Evolutionary conservation across 2,888 invertebrate genomes (phyloP).

Genomic region (Dryobota labecula): DNA sequence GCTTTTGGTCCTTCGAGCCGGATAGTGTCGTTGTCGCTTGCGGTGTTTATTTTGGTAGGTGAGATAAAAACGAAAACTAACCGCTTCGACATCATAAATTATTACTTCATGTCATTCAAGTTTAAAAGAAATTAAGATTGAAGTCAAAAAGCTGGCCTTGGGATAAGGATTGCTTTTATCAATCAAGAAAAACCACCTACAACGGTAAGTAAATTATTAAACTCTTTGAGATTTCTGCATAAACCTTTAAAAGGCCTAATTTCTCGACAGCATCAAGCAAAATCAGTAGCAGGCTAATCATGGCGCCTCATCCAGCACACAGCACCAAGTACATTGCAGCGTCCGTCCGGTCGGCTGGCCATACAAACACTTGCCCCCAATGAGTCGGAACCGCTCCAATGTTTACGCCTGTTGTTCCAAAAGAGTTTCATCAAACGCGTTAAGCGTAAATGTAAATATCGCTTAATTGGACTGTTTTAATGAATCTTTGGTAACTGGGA

Average conservation of each 20-base stretch:
- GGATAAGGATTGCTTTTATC: too few species aligned
- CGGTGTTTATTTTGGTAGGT: slow-evolving; percentile 7
- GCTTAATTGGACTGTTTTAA: slow-evolving; percentile 68
- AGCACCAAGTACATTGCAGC: slow-evolving; percentile 26
- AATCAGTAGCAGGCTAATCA: slow-evolving; percentile 22
- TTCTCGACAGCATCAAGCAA: not conserved
- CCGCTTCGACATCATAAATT: not conserved
- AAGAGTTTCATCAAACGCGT: slow-evolving; percentile 65
- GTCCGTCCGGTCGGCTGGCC: slow-evolving; percentile 49
- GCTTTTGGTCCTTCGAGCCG: slow-evolving; percentile 34
- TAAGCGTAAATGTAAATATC: slow-evolving; percentile 68
- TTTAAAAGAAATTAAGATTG: too few species aligned
- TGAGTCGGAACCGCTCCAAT: slow-evolving; percentile 61
- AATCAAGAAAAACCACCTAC: too few species aligned
- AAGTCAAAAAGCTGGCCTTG: too few species aligned
- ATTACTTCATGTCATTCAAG: not conserved
- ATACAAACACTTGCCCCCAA: slow-evolving; percentile 57
- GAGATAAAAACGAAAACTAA: not conserved
- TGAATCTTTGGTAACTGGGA: slow-evolving; percentile 60
- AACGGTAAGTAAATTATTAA: not conserved
- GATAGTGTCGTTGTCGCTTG: not conserved
- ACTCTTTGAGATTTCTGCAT: not conserved
- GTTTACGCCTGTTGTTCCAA: slow-evolving; percentile 62
- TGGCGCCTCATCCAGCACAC: slow-evolving; percentile 32
- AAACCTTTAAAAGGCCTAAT: not conserved